A percentile compares a stretch with the other conserved stretches of the same genome.
phyloP scores from a whole-genome alignment of 2,113 vertebrate species.

The Perognathus longimembris region DNA sequence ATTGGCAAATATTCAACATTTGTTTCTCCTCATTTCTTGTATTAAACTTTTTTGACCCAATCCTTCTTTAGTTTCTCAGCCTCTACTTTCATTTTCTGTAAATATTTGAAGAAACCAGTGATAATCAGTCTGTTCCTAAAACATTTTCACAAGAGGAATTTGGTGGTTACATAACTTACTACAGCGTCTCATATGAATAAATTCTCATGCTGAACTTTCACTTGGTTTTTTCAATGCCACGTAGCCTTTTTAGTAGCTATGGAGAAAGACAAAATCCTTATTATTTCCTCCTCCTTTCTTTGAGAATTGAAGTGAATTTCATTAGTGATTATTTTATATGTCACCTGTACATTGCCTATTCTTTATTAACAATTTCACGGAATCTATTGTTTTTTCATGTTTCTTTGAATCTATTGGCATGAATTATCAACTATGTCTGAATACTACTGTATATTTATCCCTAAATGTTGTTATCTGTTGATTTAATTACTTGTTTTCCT shows the following conservation, averaged over 20 bases:
- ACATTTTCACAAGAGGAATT: neutral
- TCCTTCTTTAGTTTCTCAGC: neutral
- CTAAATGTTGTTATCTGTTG: constrained; percentile 63
- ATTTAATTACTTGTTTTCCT: constrained; percentile 69
- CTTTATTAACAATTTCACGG: constrained; percentile 60
- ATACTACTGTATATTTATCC: constrained; percentile 66
- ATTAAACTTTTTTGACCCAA: neutral
- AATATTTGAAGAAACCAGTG: neutral
- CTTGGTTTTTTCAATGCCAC: neutral
- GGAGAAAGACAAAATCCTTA: neutral
- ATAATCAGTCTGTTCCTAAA: neutral
- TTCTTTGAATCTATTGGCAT: constrained; percentile 48
- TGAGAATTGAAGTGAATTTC: neutral
- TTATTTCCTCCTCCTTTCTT: neutral
- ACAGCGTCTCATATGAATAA: neutral
- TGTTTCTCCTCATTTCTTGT: neutral
- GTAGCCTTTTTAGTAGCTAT: neutral
- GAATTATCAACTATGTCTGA: constrained; percentile 65
- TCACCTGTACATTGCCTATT: constrained; percentile 41
- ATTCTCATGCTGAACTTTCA: neutral
- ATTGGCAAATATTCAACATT: constrained; percentile 18
- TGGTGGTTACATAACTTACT: neutral
- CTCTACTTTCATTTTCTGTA: neutral
- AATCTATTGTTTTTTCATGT: too few species aligned
- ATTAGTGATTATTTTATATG: constrained; percentile 64